phyloP scores from a whole-genome alignment of 1,140 invertebrate species.

The Aphelinus certus region DNA sequence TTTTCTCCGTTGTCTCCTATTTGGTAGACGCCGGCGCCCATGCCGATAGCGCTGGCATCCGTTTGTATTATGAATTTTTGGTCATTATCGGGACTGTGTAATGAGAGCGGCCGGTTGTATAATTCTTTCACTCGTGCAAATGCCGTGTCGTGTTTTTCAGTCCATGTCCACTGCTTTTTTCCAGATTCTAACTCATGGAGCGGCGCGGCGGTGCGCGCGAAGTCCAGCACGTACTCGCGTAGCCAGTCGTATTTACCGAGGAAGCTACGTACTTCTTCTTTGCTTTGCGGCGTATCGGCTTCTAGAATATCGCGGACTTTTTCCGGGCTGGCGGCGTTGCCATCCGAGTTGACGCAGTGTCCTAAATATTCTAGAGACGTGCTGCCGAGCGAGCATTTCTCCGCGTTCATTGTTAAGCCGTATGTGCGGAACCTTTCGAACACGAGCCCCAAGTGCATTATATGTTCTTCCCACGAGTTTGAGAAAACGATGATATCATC shows the following conservation, averaged over 20 bases:
- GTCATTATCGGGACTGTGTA: conserved; percentile 26
- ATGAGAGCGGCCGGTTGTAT: conserved; percentile 4
- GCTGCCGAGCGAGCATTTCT: conserved; percentile 27
- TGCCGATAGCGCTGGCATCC: conserved; percentile 34
- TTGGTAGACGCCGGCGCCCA: conserved; percentile 37
- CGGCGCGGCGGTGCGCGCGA: not conserved
- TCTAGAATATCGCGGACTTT: conserved; percentile 20
- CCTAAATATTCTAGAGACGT: conserved; percentile 27
- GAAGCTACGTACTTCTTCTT: conserved; percentile 30
- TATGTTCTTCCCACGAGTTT: conserved; percentile 22
- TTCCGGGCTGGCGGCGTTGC: conserved; percentile 19
- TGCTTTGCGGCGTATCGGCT: conserved; percentile 1
- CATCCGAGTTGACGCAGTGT: conserved; percentile 14
- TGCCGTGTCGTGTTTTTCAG: too few species aligned
- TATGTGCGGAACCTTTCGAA: conserved; percentile 20
- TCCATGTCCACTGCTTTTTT: not conserved
- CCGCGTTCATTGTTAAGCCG: not conserved
- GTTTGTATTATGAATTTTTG: conserved; percentile 36
- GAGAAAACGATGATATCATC: conserved; percentile 9
- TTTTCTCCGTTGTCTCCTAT: not conserved
- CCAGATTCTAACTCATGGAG: not conserved
- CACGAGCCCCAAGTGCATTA: conserved; percentile 14
- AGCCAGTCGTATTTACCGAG: conserved; percentile 39
- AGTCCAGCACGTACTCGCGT: conserved; percentile 38
- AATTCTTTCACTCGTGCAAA: too few species aligned